A percentile compares a stretch with the other conserved stretches of the same genome.
Conservation (phyloP, 2,888 invertebrate species). For the Thereva unica region DNA sequence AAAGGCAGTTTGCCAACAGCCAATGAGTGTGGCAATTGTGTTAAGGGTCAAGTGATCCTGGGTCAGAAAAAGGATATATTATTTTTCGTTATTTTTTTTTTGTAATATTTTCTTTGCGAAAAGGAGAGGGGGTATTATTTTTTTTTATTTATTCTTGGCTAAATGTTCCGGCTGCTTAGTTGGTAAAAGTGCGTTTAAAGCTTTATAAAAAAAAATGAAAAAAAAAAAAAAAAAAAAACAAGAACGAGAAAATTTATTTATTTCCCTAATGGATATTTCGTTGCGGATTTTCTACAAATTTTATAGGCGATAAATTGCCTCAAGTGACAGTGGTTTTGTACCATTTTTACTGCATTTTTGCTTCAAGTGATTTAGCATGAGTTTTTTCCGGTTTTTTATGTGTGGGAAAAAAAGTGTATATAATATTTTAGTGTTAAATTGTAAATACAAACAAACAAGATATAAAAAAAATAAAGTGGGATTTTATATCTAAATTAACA, state of each 20-base stretch:
- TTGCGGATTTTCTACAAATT: constrained; percentile 25
- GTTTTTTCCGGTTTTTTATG: no score
- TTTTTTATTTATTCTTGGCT: not conserved
- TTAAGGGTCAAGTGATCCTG: not conserved
- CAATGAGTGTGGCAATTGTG: constrained; percentile 17
- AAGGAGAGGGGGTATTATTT: not conserved
- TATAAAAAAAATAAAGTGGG: no score
- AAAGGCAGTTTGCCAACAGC: constrained; percentile 32
- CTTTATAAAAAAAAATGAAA: constrained; percentile 14
- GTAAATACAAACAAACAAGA: no score
- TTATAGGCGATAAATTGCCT: constrained; percentile 9
- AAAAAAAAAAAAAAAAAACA: not conserved
- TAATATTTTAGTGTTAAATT: no score
- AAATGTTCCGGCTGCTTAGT: constrained; percentile 24
- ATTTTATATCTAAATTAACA: no score
- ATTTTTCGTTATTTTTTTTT: not conserved
- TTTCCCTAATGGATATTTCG: constrained; percentile 18
- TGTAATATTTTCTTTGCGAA: constrained; percentile 7
- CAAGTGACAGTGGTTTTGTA: no score
- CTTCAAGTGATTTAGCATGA: no score
- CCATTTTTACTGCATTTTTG: no score
- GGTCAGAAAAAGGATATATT: not conserved
- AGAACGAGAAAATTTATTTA: constrained; percentile 10
- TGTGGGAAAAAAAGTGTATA: no score
- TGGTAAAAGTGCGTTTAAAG: constrained; percentile 30